Conservation (phyloP, 2,888 invertebrate species). For the Sarcophaga variegata region DNA sequence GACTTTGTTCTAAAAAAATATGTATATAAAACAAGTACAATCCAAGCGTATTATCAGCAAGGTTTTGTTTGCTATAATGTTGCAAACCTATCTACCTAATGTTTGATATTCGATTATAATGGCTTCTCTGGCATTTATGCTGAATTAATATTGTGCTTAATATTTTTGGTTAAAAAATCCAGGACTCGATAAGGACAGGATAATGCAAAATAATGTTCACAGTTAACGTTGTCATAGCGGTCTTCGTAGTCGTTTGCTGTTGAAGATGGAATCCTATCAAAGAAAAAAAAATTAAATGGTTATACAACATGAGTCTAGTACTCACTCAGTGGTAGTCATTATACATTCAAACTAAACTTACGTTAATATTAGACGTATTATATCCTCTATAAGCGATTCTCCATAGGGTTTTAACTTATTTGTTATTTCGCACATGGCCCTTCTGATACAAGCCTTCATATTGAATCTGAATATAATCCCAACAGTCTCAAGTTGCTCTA, state of each 20-base stretch:
- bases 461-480: slow-evolving; percentile 74
- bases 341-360: slow-evolving; percentile 73
- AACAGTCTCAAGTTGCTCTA: slow-evolving; percentile 73
- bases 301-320: not conserved
- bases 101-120: too few relatives aligned
- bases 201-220: slow-evolving; percentile 65
- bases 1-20: not conserved
- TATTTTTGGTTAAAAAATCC: slow-evolving; percentile 66
- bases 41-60: too few relatives aligned
- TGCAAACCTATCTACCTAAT: too few relatives aligned
- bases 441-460: slow-evolving; percentile 83
- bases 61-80: too few relatives aligned
- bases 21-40: too few relatives aligned
- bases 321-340: slow-evolving; percentile 66
- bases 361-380: slow-evolving; percentile 85
- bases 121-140: not conserved
- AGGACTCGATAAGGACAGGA: slow-evolving; percentile 73
- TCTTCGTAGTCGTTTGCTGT: not conserved
- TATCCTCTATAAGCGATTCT: slow-evolving; percentile 85
- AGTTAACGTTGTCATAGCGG: slow-evolving; percentile 20
- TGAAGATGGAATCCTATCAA: slow-evolving; percentile 31
- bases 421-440: slow-evolving; percentile 86
- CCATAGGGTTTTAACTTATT: slow-evolving; percentile 83
- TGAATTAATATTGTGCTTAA: not conserved
- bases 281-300: not conserved